Evolutionary conservation across 1,140 invertebrate species (phyloP), one percentile per base, ranked within the genome.

Genomic region (Leptoteleia sp.): DNA sequence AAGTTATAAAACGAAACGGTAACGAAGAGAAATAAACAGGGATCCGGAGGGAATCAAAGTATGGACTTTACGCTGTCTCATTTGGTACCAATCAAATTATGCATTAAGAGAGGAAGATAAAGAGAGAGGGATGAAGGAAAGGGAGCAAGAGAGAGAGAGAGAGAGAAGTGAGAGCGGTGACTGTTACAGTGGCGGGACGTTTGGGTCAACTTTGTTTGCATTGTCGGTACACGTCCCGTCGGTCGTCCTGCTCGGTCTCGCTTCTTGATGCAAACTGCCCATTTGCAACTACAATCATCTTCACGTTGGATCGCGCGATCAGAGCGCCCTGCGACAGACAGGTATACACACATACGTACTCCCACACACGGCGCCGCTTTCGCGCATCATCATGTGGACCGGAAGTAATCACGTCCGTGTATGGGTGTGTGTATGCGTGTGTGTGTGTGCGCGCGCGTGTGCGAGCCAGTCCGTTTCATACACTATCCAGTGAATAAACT

Each of bases 231-330:
- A 85, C 86, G 86, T 86, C 78, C 79, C 79, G 70, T 80, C 82
- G 72, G 48, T 50, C 61, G 62, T 52, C 33, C 50, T n/a, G 42
- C 57, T 29, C 35, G 64, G 79, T 73, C 22, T 80, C 81, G 82
- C 82, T 86, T 88, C 87, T 89, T 87, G 83, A 87, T 88, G 86
- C 85, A 87, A 88, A 88, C 86, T 87, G 85, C 83, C 87, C 87
- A 88, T 89, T 88, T 88, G 85, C 85, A 88, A 88, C 85, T 87
- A 88, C 85, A 88, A 88, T 88, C 87, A 88, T 88, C 84, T 84
- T 82, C 80, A 79, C 83, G 82, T 86, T 81, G 84, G 82, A 81
- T 83, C 81, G 64, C 73, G 71, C 62, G 59, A 68, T 62, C 52
- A 68, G 78, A 76, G 76, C 52, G 75, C 62, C 59, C 71, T 79